Conservation (phyloP, 2,888 invertebrate genomes). For the Tryphoninae sp. region DNA sequence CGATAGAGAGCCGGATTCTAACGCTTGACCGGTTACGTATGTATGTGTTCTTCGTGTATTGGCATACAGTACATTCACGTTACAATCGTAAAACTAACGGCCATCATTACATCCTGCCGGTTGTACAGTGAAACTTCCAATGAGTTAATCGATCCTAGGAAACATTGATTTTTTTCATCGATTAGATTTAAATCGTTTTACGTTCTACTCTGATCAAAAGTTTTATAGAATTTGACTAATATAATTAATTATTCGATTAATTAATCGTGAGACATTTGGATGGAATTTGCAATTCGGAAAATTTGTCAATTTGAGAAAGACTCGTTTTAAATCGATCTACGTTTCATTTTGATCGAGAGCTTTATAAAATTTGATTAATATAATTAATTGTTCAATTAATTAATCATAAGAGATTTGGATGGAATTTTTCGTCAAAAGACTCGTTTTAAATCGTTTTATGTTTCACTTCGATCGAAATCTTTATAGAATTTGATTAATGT, state of each 20-base stretch:
- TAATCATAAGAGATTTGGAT: not conserved
- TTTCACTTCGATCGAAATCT: not conserved
- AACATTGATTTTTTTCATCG: too few species aligned
- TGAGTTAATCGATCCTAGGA: not conserved
- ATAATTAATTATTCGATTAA: not conserved
- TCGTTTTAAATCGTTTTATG: too few species aligned
- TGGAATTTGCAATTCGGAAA: not conserved
- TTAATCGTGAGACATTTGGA: not conserved
- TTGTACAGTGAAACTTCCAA: constrained; percentile 29
- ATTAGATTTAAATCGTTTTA: too few species aligned
- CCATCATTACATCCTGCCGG: constrained; percentile 57
- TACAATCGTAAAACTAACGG: constrained; percentile 60
- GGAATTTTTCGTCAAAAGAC: too few species aligned
- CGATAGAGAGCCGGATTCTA: constrained; percentile 67
- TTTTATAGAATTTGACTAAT: not conserved
- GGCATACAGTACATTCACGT: constrained; percentile 41
- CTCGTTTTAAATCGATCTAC: too few species aligned
- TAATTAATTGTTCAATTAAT: not conserved
- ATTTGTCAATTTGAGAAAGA: not conserved
- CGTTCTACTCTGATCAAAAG: too few species aligned
- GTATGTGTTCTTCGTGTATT: not conserved
- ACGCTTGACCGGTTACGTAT: constrained; percentile 42
- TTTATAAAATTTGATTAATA: not conserved
- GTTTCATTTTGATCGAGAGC: too few species aligned
- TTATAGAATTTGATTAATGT: too few species aligned